Evolutionary conservation across 2,888 invertebrate genomes (phyloP), one percentile per base, ranked within the genome.

Genomic region (Linyphia triangularis): DNA sequence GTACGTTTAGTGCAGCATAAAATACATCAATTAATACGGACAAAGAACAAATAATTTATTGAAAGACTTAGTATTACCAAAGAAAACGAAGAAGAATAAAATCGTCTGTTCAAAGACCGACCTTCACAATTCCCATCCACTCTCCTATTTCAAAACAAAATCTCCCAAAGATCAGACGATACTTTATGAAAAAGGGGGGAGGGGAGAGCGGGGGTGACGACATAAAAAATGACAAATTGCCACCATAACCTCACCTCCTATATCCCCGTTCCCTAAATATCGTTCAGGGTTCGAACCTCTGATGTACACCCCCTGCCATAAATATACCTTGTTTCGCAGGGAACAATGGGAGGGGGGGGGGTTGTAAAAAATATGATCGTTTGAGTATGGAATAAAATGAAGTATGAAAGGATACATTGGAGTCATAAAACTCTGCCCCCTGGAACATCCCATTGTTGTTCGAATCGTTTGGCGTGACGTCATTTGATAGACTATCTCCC

Each of bases 381-480:
- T n/a, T 51, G 51, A 13, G 63, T 81, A 59, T 37, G 63, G 67
- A 81, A 70, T 67, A 81, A 88, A 88, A 88, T 81, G 75, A 69
- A 69, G 73, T 65, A 69, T 57, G 51, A 16, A 51, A n/a, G n/a
- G 51, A 51, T 51, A 51, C 16, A 51, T 51, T 16, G 59, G 37
- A 81, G 81, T 81, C 73, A 75, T 88, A 88, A 88, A 88, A 88
- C 59, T 43, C 43, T 57, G 24, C 57, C 67, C 57, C 51, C 30
- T 51, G 51, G 51, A 51, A 51, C 51, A 69, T 88, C 86, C 81
- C 26, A 65, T 86, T 86, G 79, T 86, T 85, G 78, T 26, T 16
- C 51, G 51, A 51, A 65, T 26, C 28, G 40, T 59, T 81, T 33
- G 37, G 69, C 65, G 73, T 72, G 63, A 73, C 86, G 81, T 82